phyloP scores from a whole-genome alignment of 2,888 invertebrate genomes.

The Chesias legatella region DNA sequence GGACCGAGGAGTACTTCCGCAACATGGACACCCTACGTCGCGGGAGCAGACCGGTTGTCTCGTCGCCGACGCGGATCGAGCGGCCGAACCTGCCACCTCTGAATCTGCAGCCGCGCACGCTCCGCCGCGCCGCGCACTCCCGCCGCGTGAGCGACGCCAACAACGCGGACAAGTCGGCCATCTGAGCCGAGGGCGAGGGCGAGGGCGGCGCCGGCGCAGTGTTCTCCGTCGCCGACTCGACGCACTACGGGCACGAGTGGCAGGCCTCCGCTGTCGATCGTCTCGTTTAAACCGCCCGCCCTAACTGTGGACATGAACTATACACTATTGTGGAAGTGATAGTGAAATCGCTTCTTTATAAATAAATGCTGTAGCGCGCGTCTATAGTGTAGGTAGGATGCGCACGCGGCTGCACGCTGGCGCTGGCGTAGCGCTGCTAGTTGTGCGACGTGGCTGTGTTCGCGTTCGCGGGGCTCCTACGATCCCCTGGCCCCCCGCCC shows the following conservation, averaged over 20 bases:
- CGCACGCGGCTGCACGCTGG: too few relatives aligned
- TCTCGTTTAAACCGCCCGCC: slow-evolving; percentile 48
- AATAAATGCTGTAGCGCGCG: too few relatives aligned
- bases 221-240: slow-evolving; percentile 75
- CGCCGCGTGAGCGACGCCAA: slow-evolving; percentile 75
- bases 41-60: slow-evolving; percentile 84
- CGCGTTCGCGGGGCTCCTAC: too few relatives aligned
- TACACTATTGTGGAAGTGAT: too few relatives aligned
- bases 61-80: slow-evolving; percentile 90
- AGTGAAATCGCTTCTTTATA: too few relatives aligned
- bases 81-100: slow-evolving; percentile 90
- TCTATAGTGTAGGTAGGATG: too few relatives aligned
- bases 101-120: slow-evolving; percentile 81
- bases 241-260: slow-evolving; percentile 72
- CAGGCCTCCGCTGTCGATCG: slow-evolving; percentile 62
- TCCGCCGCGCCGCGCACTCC: slow-evolving; percentile 72
- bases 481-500: too few relatives aligned
- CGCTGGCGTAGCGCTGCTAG: too few relatives aligned
- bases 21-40: slow-evolving; percentile 71
- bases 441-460: too few relatives aligned
- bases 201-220: too few relatives aligned
- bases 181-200: slow-evolving; percentile 76
- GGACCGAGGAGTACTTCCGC: slow-evolving; percentile 69
- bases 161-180: slow-evolving; percentile 69
- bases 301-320: slow-evolving; percentile 8